These are phyloP conservation scores for Acronicta alni DNA, from an alignment of 2,888 invertebrate species.

Conservation along the genomic window DNA sequence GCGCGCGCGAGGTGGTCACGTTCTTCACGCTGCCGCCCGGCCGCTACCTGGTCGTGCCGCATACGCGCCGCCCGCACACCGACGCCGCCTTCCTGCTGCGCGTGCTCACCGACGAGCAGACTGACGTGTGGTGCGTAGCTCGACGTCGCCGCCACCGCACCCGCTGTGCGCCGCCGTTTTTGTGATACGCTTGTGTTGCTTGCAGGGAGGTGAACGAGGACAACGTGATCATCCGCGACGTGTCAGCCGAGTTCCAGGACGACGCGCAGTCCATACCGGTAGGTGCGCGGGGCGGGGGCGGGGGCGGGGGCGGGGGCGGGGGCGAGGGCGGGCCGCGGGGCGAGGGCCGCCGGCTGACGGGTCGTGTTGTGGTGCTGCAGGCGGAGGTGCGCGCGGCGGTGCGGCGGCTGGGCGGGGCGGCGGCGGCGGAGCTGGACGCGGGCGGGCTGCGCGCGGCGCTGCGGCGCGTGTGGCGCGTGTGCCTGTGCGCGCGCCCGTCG, in stretches of 20 bases:
- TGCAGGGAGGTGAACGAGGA: conserved; percentile 93
- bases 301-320: conserved; percentile 47
- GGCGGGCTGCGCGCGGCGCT: conserved; percentile 52
- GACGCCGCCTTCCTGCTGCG: conserved; percentile 92
- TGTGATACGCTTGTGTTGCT: not conserved
- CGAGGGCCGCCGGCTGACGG: conserved; percentile 3
- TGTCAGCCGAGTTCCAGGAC: conserved; percentile 90
- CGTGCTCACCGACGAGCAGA: conserved; percentile 92
- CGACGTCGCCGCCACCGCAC: not conserved
- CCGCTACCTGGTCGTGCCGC: conserved; percentile 93
- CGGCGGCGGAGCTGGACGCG: conserved; percentile 59
- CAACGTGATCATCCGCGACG: conserved; percentile 91
- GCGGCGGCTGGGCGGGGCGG: conserved; percentile 28
- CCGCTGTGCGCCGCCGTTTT: not conserved
- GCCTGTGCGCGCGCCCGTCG: conserved; percentile 73
- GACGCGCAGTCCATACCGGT: conserved; percentile 88
- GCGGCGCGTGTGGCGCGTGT: conserved; percentile 80
- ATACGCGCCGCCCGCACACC: conserved; percentile 91
- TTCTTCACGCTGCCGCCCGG: conserved; percentile 93
- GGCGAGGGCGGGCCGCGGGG: conserved; percentile 42
- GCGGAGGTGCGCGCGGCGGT: conserved; percentile 50
- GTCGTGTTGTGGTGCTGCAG: conserved; percentile 29
- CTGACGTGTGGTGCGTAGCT: conserved; percentile 91
- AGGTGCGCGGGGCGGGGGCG: conserved; percentile 1
- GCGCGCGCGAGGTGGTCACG: conserved; percentile 88